phyloP scores from a whole-genome alignment of 2,888 invertebrate species.

The Hylaea fasciaria region DNA sequence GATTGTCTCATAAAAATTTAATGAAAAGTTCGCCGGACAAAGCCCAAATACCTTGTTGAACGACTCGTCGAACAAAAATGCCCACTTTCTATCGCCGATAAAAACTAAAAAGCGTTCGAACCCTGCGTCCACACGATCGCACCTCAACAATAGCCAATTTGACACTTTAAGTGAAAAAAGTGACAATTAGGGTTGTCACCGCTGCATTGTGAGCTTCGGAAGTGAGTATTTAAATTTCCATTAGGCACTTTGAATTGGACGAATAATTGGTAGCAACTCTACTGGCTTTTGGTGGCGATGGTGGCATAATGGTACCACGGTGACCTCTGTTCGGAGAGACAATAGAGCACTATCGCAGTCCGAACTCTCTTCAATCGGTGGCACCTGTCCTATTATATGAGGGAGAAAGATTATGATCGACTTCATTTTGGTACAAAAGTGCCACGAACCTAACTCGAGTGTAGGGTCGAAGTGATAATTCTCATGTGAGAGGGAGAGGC shows the following conservation, averaged over 20 bases:
- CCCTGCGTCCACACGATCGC: conserved; percentile 62
- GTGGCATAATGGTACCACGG: conserved; percentile 36
- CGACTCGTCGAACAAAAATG: conserved; percentile 46
- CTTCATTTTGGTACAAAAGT: too few relatives aligned
- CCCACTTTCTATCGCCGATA: conserved; percentile 44
- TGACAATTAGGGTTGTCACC: conserved; percentile 71
- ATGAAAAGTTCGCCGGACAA: conserved; percentile 53
- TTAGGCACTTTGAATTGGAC: conserved; percentile 69
- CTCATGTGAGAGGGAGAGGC: too few relatives aligned
- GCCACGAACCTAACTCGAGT: too few relatives aligned
- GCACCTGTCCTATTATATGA: background rate
- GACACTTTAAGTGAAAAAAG: conserved; percentile 70
- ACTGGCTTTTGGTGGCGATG: conserved; percentile 38
- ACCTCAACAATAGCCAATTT: conserved; percentile 78
- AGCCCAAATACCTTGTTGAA: conserved; percentile 56
- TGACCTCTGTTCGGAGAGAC: conserved; percentile 32
- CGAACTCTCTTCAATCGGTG: background rate
- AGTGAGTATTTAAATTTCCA: conserved; percentile 82
- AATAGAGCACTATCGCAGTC: conserved; percentile 37
- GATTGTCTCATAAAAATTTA: conserved; percentile 50
- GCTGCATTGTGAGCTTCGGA: conserved; percentile 69
- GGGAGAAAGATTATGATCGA: background rate
- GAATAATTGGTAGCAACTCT: conserved; percentile 54
- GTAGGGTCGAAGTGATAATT: too few relatives aligned
- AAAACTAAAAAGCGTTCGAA: conserved; percentile 50